Percentiles rank a stretch among this genome's conserved stretches.
Conservation (phyloP, 2,113 vertebrate species). For the Copsychus sechellarum region DNA sequence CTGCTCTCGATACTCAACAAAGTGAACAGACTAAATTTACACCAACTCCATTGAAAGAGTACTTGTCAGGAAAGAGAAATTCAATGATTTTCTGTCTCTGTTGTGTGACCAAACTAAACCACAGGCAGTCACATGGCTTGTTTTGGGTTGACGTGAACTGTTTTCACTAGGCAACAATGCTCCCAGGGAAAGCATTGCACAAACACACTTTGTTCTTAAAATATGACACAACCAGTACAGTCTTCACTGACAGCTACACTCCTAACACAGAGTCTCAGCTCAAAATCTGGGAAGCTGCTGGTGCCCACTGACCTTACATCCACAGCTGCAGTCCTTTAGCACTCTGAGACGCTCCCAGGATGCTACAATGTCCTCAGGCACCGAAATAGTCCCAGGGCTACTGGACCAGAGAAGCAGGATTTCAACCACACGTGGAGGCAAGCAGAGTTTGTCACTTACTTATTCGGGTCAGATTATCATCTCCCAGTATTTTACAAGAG, state of each 20-base stretch:
- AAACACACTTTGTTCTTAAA: neutral
- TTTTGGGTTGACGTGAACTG: neutral
- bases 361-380: neutral
- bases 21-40: slow-evolving; percentile 63
- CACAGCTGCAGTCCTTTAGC: neutral
- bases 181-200: neutral
- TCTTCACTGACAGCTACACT: neutral
- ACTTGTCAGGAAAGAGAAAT: slow-evolving; percentile 40
- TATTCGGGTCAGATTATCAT: neutral
- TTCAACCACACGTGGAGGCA: neutral
- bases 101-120: slow-evolving; percentile 1
- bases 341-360: fast-evolving
- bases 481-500: neutral
- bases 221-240: neutral
- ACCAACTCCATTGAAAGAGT: slow-evolving; percentile 27
- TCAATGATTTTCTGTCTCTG: neutral
- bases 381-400: fast-evolving
- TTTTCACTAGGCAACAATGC: neutral
- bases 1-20: slow-evolving; percentile 54
- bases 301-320: too few species aligned
- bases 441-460: neutral
- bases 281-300: neutral
- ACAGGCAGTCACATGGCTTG: neutral
- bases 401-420: neutral
- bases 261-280: neutral